Percentiles rank a stretch among this genome's conserved stretches.
Conservation (phyloP, 2,113 vertebrate species). For the Saguinus imperator region DNA sequence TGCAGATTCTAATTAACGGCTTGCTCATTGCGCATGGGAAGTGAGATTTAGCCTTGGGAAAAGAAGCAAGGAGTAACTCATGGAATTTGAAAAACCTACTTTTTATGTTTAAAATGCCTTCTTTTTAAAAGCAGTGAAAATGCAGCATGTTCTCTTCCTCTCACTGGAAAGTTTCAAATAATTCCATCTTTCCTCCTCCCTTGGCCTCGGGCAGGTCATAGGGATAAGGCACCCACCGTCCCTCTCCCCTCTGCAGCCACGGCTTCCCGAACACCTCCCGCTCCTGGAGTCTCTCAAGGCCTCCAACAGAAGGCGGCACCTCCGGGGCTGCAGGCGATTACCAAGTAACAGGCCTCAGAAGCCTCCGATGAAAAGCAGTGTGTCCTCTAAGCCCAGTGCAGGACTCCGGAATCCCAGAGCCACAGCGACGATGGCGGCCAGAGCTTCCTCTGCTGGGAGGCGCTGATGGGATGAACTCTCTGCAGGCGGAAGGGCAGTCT, state of each 20-base stretch:
- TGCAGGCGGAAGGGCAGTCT: no score
- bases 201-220: background rate
- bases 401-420: background rate
- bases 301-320: background rate
- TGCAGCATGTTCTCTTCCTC: background rate
- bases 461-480: no score
- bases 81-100: background rate
- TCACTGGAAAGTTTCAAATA: background rate
- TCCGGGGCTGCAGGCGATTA: background rate
- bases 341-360: background rate
- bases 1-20: conserved; percentile 47
- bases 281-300: background rate
- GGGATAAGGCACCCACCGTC: rapidly evolving
- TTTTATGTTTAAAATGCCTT: background rate
- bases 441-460: background rate
- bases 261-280: rapidly evolving
- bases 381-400: background rate
- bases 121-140: background rate
- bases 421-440: rapidly evolving
- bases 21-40: background rate
- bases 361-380: rapidly evolving
- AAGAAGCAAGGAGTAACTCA: background rate
- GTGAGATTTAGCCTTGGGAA: background rate
- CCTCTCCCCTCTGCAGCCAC: background rate
- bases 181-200: background rate